Conservation (phyloP, 2,888 invertebrate genomes). For the Leptinotarsa peninsularis region DNA sequence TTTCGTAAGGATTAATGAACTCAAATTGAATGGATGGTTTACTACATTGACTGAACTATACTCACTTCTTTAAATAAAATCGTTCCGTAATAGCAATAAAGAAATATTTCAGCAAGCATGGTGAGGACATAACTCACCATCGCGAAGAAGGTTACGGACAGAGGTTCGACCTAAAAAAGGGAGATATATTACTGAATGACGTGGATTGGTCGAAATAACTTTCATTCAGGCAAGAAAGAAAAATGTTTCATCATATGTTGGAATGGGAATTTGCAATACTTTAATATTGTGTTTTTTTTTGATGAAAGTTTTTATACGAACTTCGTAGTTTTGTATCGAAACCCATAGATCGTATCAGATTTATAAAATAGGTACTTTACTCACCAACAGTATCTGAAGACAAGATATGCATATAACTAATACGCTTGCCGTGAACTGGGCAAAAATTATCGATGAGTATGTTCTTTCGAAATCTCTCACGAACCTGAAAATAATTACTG, state of each 20-base stretch:
- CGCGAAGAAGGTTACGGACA: slow-evolving; percentile 63
- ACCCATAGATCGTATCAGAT: too few relatives aligned
- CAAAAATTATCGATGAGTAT: slow-evolving; percentile 63
- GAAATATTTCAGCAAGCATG: slow-evolving; percentile 66
- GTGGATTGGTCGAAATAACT: background rate
- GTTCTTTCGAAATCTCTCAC: slow-evolving; percentile 64
- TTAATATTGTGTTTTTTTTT: background rate
- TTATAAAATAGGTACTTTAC: background rate
- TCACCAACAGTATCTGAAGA: slow-evolving; percentile 59
- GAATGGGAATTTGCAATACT: background rate
- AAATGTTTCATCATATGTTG: background rate
- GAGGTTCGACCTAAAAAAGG: slow-evolving; percentile 47
- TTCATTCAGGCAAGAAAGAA: slow-evolving; percentile 65
- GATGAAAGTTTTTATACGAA: too few relatives aligned
- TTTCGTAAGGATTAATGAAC: background rate
- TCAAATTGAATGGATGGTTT: background rate
- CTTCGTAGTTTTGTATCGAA: too few relatives aligned
- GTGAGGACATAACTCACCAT: slow-evolving; percentile 62
- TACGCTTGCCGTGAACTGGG: slow-evolving; percentile 66
- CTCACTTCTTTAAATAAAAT: slow-evolving; percentile 67
- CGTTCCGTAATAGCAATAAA: slow-evolving; percentile 69
- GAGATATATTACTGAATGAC: background rate
- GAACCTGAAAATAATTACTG: slow-evolving; percentile 47
- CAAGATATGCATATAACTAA: slow-evolving; percentile 68
- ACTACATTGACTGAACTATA: background rate